A percentile compares a stretch with the other conserved stretches of the same genome.
phyloP scores from a whole-genome alignment of 2,888 invertebrate genomes.

The Apocheima hispidaria region DNA sequence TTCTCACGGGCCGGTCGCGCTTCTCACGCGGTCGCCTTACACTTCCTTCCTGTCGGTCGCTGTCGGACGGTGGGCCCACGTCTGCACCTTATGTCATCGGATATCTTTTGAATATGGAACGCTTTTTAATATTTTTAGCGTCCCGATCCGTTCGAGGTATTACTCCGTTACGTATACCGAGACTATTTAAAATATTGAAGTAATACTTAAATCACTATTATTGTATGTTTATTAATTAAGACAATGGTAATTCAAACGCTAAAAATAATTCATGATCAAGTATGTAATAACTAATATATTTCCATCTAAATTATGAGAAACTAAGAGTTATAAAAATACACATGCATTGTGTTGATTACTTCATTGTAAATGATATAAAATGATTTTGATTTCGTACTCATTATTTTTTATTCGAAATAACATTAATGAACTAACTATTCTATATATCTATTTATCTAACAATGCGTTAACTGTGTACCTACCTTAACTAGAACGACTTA shows the following conservation, averaged over 20 bases:
- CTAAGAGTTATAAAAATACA: neutral
- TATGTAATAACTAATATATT: neutral
- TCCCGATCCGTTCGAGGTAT: too few relatives aligned
- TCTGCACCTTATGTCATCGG: slow-evolving; percentile 60
- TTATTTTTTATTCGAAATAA: too few relatives aligned
- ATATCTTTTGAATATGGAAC: slow-evolving; percentile 41
- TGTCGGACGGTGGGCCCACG: slow-evolving; percentile 33
- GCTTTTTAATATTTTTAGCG: neutral
- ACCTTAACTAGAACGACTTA: too few relatives aligned
- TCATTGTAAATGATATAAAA: too few relatives aligned
- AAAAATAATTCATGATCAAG: slow-evolving; percentile 4
- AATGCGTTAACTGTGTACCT: too few relatives aligned
- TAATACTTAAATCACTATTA: neutral
- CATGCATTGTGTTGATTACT: too few relatives aligned
- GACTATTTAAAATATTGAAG: too few relatives aligned
- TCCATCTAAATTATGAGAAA: too few relatives aligned
- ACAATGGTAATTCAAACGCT: slow-evolving; percentile 8
- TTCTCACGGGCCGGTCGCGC: slow-evolving; percentile 76
- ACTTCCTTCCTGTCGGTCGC: slow-evolving; percentile 78
- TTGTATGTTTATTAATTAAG: neutral
- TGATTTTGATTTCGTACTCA: too few relatives aligned
- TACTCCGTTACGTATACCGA: too few relatives aligned
- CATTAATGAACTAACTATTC: too few relatives aligned
- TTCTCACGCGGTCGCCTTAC: slow-evolving; percentile 84
- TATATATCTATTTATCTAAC: too few relatives aligned